Conservation (phyloP, 2,888 invertebrate species). For the Cosmopolites sordidus region DNA sequence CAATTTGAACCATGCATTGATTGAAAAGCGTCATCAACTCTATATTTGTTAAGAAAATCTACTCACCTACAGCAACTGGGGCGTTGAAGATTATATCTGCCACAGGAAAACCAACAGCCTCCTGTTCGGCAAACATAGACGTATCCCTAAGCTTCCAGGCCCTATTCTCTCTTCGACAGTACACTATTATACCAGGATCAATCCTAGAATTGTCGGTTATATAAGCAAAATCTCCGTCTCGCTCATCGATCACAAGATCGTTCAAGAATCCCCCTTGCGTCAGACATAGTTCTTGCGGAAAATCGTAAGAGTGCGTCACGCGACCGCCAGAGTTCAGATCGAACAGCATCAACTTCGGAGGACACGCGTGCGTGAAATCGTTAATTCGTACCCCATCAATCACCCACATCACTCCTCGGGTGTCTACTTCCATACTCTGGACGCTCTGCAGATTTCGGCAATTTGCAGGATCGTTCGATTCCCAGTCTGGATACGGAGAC, state of each 20-base stretch:
- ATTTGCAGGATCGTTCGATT: conserved; percentile 53
- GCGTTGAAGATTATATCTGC: conserved; percentile 12
- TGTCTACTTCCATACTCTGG: conserved; percentile 70
- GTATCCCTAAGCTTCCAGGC: conserved; percentile 67
- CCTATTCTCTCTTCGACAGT: conserved; percentile 57
- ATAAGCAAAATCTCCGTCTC: conserved; percentile 63
- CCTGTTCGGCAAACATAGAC: conserved; percentile 60
- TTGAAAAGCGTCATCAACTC: no score
- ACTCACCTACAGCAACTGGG: conserved; percentile 15
- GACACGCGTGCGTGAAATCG: conserved; percentile 58
- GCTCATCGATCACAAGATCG: conserved; percentile 67
- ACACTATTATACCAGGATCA: conserved; percentile 71
- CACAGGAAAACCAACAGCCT: conserved; percentile 49
- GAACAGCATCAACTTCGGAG: conserved; percentile 63
- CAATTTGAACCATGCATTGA: no score
- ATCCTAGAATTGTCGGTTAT: conserved; percentile 65
- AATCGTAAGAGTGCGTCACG: conserved; percentile 55
- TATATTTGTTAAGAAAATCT: no score
- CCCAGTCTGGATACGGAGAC: conserved; percentile 68
- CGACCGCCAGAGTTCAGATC: conserved; percentile 60
- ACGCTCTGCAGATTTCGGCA: conserved; percentile 68
- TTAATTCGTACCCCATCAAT: conserved; percentile 64
- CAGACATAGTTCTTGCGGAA: conserved; percentile 57
- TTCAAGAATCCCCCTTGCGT: conserved; percentile 58
- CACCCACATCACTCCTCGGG: conserved; percentile 65